phyloP scores from a whole-genome alignment of 2,888 invertebrate genomes.

The Molanna angustata region DNA sequence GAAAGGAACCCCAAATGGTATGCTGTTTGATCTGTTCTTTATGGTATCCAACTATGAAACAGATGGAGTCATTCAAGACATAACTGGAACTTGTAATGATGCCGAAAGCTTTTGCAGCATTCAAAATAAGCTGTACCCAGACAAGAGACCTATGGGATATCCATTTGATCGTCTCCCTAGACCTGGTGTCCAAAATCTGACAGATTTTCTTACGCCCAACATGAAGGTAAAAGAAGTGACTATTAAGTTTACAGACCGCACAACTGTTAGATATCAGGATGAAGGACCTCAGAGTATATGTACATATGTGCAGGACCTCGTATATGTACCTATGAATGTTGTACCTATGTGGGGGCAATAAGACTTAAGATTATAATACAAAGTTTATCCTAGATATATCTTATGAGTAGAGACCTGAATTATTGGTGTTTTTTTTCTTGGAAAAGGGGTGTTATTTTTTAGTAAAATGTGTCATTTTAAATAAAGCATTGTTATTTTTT shows the following conservation, averaged over 20 bases:
- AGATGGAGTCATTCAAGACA: slow-evolving; percentile 49
- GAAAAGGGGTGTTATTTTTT: too few relatives aligned
- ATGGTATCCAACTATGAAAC: slow-evolving; percentile 58
- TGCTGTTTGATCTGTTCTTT: slow-evolving; percentile 53
- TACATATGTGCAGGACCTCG: too few relatives aligned
- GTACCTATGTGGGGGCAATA: too few relatives aligned
- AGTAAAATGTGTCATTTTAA: too few relatives aligned
- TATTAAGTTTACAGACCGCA: slow-evolving; percentile 59
- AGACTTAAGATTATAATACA: too few relatives aligned
- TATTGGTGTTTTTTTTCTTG: too few relatives aligned
- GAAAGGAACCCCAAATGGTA: slow-evolving; percentile 54
- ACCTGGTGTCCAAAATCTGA: slow-evolving; percentile 54
- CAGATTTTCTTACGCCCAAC: slow-evolving; percentile 66
- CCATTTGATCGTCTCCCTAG: slow-evolving; percentile 70
- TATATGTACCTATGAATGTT: too few relatives aligned
- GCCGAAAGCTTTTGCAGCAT: slow-evolving; percentile 79
- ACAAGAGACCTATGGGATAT: slow-evolving; percentile 79
- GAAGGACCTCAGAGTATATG: too few relatives aligned
- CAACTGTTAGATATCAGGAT: too few relatives aligned
- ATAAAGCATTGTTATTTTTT: too few relatives aligned
- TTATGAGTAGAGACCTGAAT: too few relatives aligned
- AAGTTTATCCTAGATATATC: too few relatives aligned
- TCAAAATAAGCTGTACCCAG: slow-evolving; percentile 74
- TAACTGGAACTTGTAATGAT: slow-evolving; percentile 60
- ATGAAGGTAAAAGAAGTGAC: slow-evolving; percentile 65